These are phyloP conservation scores for Drosophila albomicans DNA, from an alignment of 1,140 invertebrate genomes.

Conservation along the genomic window DNA sequence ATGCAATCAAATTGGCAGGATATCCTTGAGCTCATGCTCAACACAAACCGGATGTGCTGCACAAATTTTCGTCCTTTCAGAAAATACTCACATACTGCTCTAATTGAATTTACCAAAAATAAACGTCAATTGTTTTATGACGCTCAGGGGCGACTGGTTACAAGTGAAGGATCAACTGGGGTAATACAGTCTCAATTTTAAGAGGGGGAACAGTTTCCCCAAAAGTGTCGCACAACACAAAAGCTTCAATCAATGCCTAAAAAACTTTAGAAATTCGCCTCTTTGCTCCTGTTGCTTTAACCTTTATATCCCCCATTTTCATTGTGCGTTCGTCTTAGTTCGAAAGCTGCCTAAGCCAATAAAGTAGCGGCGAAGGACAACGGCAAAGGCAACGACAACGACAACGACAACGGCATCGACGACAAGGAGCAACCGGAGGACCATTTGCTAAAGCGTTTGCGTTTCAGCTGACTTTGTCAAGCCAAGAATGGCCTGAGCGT, in stretches of 20 bases:
- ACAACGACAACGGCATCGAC: constrained; percentile 33
- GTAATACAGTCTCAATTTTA: background rate
- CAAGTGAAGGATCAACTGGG: too few relatives aligned
- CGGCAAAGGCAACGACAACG: too few relatives aligned
- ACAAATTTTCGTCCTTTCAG: constrained; percentile 33
- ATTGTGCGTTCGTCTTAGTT: constrained; percentile 45
- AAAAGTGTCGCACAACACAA: constrained; percentile 52
- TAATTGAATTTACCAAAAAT: constrained; percentile 64
- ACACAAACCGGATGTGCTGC: constrained; percentile 42
- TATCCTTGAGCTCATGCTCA: constrained; percentile 42
- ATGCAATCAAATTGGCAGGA: constrained; percentile 49
- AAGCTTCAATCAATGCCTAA: constrained; percentile 70
- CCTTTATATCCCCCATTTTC: constrained; percentile 62
- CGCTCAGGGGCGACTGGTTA: background rate
- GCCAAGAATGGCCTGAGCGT: background rate
- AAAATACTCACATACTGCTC: constrained; percentile 11
- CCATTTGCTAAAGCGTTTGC: constrained; percentile 63
- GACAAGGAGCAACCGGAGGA: constrained; percentile 35
- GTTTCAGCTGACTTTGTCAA: constrained; percentile 19
- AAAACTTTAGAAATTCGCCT: constrained; percentile 62
- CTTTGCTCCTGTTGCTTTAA: constrained; percentile 61
- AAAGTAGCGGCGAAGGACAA: constrained; percentile 53
- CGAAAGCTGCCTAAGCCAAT: constrained; percentile 74
- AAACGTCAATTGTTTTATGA: constrained; percentile 72
- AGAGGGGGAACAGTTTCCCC: background rate